Percentiles rank a stretch among this genome's conserved stretches.
phyloP scores from a whole-genome alignment of 2,113 vertebrate genomes.

The Oncorhynchus keta region DNA sequence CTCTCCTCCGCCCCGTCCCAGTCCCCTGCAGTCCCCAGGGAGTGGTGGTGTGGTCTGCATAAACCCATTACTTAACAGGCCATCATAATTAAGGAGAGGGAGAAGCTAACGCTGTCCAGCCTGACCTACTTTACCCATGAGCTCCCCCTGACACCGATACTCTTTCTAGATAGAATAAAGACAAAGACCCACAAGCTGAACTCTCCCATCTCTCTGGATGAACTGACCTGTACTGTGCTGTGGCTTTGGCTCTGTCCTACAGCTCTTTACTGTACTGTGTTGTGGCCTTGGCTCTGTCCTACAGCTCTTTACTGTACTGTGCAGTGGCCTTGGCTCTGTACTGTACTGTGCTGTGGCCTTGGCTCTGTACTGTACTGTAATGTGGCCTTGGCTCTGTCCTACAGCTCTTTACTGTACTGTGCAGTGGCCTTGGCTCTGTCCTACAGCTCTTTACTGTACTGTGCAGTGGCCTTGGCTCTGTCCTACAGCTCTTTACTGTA shows the following conservation, averaged over 20 bases:
- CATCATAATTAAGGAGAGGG: constrained; percentile 59
- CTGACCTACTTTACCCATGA: constrained; percentile 28
- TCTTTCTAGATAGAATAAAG: constrained; percentile 45
- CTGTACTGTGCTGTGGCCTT: too few relatives aligned
- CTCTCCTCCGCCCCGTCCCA: neutral
- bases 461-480: too few relatives aligned
- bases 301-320: too few relatives aligned
- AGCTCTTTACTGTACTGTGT: neutral
- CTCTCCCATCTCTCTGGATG: constrained; percentile 21
- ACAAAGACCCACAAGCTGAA: constrained; percentile 36
- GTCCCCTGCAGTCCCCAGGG: neutral
- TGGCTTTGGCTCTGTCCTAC: constrained; percentile 11
- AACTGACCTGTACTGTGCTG: neutral
- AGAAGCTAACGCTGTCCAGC: constrained; percentile 31
- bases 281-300: too few relatives aligned
- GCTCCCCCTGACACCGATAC: constrained; percentile 46
- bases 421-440: too few relatives aligned
- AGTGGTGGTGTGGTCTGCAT: constrained; percentile 13
- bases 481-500: too few relatives aligned
- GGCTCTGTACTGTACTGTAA: too few relatives aligned
- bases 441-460: too few relatives aligned
- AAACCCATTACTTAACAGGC: constrained; percentile 50
- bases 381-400: too few relatives aligned
- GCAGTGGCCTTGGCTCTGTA: too few relatives aligned
- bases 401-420: too few relatives aligned